Evolutionary conservation across 2,888 invertebrate genomes (phyloP).

Genomic region (Pseudococcus longispinus): DNA sequence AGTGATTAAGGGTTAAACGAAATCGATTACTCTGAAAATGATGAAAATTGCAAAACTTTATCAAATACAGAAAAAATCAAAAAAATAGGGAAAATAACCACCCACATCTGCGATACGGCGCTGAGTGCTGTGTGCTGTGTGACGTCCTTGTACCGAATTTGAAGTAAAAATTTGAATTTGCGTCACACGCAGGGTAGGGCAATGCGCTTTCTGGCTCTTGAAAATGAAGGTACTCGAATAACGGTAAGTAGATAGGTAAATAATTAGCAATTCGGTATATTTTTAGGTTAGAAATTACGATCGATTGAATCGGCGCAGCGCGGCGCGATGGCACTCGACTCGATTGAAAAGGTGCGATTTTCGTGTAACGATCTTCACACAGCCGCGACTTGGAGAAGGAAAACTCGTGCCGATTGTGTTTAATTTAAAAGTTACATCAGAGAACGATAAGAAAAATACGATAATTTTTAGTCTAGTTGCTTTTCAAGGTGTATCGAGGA

Average conservation of each 20-base stretch:
- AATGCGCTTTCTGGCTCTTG: not conserved
- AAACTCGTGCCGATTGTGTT: not conserved
- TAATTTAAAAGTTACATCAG: not conserved
- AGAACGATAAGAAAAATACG: not conserved
- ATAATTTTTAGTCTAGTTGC: not conserved
- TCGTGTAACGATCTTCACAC: not conserved
- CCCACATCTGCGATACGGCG: not conserved
- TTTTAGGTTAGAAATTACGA: slow-evolving; percentile 1
- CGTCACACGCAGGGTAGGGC: not conserved
- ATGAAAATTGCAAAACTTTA: too few species aligned
- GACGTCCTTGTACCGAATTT: slow-evolving; percentile 5
- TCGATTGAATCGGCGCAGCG: not conserved
- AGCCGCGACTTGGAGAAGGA: not conserved
- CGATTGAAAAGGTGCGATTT: not conserved
- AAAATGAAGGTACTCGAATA: not conserved
- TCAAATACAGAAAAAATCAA: too few species aligned
- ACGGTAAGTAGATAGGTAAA: not conserved
- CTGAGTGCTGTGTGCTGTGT: not conserved
- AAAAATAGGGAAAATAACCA: not conserved
- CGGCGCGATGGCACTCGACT: not conserved
- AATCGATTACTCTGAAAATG: too few species aligned
- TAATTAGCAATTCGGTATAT: not conserved
- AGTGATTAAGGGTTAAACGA: too few species aligned
- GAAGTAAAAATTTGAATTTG: not conserved
- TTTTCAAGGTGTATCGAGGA: not conserved